Conservation (phyloP, 23 tunicate species). For the Trididemnum miniatum region DNA sequence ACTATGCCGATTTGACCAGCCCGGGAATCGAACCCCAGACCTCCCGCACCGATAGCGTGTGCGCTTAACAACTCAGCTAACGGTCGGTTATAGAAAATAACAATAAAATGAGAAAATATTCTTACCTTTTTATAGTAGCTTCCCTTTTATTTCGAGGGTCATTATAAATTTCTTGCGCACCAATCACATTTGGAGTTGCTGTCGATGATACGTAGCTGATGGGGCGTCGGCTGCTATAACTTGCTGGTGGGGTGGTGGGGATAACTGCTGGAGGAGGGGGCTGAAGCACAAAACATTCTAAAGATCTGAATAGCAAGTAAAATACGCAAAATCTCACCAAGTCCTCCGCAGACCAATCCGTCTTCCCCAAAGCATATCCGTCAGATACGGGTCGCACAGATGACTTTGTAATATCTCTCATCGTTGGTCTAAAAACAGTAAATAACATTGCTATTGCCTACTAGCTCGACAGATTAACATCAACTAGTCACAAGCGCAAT, state of each 20-base stretch:
- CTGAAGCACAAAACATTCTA: too few relatives aligned
- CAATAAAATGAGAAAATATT: neutral
- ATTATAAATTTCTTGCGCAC: conserved; percentile 89
- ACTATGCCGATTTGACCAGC: too few relatives aligned
- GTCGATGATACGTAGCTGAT: conserved; percentile 51
- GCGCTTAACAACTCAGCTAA: neutral
- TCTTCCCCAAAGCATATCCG: conserved; percentile 57
- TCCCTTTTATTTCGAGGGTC: conserved; percentile 81
- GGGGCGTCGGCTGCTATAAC: conserved; percentile 31
- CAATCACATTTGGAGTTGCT: conserved; percentile 80
- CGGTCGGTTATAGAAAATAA: neutral
- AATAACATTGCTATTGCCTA: too few relatives aligned
- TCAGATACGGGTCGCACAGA: conserved; percentile 69
- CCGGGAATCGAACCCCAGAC: too few relatives aligned
- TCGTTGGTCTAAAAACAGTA: conserved; percentile 38
- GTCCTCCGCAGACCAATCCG: conserved; percentile 37
- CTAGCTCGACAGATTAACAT: too few relatives aligned
- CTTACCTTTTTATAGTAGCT: conserved; percentile 51
- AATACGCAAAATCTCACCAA: conserved; percentile 22
- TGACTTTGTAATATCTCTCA: conserved; percentile 36
- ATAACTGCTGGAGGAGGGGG: conserved; percentile 35
- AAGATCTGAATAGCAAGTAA: neutral
- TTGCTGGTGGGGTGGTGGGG: conserved; percentile 24
- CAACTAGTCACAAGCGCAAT: too few relatives aligned
- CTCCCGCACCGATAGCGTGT: too few relatives aligned